Evolutionary conservation across 2,113 vertebrate genomes (phyloP).

Genomic region (Amia ocellicauda): DNA sequence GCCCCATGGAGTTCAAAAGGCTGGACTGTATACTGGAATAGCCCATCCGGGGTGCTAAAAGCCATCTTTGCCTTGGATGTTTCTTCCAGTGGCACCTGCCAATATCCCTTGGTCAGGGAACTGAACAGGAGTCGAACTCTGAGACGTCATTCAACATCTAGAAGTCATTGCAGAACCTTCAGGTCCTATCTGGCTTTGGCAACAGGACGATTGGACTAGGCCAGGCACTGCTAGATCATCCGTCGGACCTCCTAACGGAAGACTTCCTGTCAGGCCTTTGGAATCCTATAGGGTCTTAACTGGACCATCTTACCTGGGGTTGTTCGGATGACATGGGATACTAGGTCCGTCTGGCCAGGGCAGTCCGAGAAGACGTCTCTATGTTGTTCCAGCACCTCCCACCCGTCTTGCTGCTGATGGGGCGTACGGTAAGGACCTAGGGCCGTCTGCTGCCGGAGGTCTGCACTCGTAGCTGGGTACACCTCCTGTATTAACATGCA

Average conservation of each 20-base stretch:
- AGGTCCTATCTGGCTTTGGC: not conserved
- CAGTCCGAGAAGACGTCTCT: not conserved
- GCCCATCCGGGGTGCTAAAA: slow-evolving; percentile 12
- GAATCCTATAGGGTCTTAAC: too few species aligned
- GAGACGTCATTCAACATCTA: slow-evolving; percentile 1
- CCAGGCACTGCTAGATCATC: not conserved
- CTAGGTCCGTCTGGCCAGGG: not conserved
- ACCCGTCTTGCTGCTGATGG: not conserved
- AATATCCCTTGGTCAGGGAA: not conserved
- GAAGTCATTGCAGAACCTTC: not conserved
- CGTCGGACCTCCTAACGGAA: slow-evolving; percentile 3
- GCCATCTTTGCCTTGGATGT: not conserved
- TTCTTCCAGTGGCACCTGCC: not conserved
- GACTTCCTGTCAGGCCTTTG: slow-evolving; percentile 1
- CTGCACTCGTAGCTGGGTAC: too few species aligned
- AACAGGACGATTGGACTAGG: too few species aligned
- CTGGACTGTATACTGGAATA: slow-evolving; percentile 13
- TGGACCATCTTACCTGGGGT: not conserved
- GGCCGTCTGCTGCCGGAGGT: not conserved
- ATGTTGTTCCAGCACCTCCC: not conserved
- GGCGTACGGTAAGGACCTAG: not conserved
- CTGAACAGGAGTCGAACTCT: not conserved
- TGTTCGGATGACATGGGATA: slow-evolving; percentile 1
- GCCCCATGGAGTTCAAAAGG: too few species aligned
- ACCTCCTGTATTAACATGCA: too few species aligned